Conservation (phyloP, 2,797 vertebrate genomes). For the Meriones psammophilus region DNA sequence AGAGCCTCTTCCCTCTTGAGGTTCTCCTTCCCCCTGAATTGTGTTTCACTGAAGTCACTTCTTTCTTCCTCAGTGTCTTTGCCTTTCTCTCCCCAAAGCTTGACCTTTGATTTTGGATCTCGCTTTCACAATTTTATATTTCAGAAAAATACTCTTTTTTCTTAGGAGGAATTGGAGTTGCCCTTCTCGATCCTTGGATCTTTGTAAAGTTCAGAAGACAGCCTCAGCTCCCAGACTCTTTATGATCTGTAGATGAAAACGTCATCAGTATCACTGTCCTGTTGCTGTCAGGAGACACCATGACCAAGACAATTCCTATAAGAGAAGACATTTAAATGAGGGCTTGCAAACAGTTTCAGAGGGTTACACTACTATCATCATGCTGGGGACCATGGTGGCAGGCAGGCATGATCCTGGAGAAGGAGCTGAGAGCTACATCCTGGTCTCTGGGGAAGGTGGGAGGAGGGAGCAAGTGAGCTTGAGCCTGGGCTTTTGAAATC, state of each 20-base stretch:
- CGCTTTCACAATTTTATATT: conserved; percentile 1
- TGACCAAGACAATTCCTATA: neutral
- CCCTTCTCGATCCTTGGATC: neutral
- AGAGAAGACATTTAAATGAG: neutral
- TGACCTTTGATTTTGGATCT: neutral
- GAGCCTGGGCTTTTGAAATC: neutral
- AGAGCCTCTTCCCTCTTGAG: neutral
- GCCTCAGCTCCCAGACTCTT: conserved; percentile 3
- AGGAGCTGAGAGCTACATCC: neutral
- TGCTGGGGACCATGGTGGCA: neutral
- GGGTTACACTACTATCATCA: neutral
- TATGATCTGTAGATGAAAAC: neutral
- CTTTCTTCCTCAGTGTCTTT: neutral
- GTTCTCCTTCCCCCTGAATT: neutral
- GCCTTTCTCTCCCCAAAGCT: neutral
- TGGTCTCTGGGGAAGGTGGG: too few relatives aligned
- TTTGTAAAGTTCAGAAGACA: conserved; percentile 7
- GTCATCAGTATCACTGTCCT: neutral
- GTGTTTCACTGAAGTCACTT: neutral
- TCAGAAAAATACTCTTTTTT: neutral
- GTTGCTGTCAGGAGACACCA: neutral
- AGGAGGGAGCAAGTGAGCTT: neutral
- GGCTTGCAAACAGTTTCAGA: neutral
- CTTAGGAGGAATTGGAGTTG: neutral
- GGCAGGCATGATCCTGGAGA: neutral